phyloP scores from a whole-genome alignment of 2,113 vertebrate genomes.

The Rhinopomastus cyanomelas region DNA sequence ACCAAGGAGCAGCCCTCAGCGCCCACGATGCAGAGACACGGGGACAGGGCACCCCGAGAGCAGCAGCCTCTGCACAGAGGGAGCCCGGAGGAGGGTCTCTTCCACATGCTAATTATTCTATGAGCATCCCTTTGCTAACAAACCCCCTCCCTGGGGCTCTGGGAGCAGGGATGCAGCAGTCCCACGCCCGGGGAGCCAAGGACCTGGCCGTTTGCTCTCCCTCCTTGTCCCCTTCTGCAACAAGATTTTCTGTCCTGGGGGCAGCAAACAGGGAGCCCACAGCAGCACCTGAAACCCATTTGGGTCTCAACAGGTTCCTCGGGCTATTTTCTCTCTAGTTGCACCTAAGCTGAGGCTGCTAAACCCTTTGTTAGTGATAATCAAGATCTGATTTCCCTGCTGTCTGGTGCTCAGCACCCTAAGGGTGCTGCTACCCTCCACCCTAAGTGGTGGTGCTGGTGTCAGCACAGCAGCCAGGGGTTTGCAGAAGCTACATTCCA shows the following conservation, averaged over 20 bases:
- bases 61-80: too few relatives aligned
- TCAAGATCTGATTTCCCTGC: neutral
- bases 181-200: fast-evolving
- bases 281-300: neutral
- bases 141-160: too few relatives aligned
- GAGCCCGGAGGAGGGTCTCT: neutral
- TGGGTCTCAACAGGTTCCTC: neutral
- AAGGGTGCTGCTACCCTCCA: neutral
- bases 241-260: neutral
- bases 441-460: neutral
- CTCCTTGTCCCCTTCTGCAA: neutral
- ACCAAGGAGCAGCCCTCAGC: too few relatives aligned
- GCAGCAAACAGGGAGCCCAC: neutral
- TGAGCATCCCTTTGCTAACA: neutral
- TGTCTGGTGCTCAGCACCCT: neutral
- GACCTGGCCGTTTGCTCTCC: neutral
- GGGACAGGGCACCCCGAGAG: too few relatives aligned
- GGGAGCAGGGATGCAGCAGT: neutral
- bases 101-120: neutral
- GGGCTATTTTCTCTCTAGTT: neutral
- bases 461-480: neutral
- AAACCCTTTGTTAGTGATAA: neutral
- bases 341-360: neutral
- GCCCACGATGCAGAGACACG: too few relatives aligned
- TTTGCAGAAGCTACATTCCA: neutral